Conservation (phyloP, 2,888 invertebrate genomes). For the Orchesellides sinensis region DNA sequence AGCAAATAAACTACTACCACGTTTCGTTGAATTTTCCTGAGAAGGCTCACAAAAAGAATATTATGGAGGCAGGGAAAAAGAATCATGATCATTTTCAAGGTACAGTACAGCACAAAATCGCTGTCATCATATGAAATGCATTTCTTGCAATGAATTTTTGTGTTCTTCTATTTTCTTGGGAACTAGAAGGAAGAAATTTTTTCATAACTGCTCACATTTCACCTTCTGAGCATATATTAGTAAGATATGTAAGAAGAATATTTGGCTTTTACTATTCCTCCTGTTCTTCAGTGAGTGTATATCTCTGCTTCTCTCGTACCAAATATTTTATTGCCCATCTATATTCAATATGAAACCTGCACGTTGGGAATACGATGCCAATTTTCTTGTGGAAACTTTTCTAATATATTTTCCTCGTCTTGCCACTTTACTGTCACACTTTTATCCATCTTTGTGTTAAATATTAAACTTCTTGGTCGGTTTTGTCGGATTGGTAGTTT, state of each 20-base stretch:
- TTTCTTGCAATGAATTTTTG: no score
- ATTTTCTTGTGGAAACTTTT: slow-evolving; percentile 48
- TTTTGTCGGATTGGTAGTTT: slow-evolving; percentile 33
- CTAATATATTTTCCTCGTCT: slow-evolving; percentile 45
- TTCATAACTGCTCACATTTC: no score
- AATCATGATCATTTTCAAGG: no score
- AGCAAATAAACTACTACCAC: background rate
- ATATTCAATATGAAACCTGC: slow-evolving; percentile 49
- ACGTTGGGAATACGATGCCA: slow-evolving; percentile 51
- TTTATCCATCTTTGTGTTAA: slow-evolving; percentile 36
- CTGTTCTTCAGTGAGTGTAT: background rate
- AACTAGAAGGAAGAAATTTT: no score
- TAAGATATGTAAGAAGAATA: no score
- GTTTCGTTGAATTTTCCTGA: no score
- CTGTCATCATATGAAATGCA: no score
- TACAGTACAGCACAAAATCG: no score
- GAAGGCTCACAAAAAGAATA: no score
- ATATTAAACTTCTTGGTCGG: slow-evolving; percentile 39
- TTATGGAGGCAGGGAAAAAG: background rate
- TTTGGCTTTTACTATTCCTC: background rate
- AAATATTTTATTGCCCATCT: slow-evolving; percentile 49
- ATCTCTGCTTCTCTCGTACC: background rate
- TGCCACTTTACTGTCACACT: slow-evolving; percentile 56
- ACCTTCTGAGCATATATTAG: no score
- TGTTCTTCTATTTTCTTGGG: no score